A percentile compares a stretch with the other conserved stretches of the same genome.
Evolutionary conservation across 35 echinoderm and acorn worm genomes (phyloP).

Genomic region (Ophioderma brevispina): DNA sequence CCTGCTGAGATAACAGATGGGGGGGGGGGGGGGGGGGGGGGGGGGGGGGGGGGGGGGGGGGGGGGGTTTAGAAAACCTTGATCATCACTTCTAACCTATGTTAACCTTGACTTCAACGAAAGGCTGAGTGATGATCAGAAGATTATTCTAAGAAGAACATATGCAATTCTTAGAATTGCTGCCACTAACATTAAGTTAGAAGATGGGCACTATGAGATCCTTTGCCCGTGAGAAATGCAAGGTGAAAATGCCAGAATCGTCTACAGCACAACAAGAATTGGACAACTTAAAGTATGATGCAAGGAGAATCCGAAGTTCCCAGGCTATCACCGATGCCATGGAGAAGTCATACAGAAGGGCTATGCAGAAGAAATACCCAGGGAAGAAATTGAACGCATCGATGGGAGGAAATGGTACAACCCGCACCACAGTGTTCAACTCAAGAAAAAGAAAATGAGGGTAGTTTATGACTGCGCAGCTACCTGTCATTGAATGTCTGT

Average conservation of each 20-base stretch:
- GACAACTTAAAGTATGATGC: constrained; percentile 23
- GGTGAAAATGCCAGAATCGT: constrained; percentile 63
- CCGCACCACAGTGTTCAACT: constrained; percentile 53
- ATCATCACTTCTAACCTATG: not conserved
- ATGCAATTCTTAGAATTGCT: constrained; percentile 43
- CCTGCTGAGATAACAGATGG: not conserved
- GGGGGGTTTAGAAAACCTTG: not conserved
- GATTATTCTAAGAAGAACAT: constrained; percentile 56
- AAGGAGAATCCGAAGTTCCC: constrained; percentile 11
- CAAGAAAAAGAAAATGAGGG: constrained; percentile 53
- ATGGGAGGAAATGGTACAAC: too few relatives aligned
- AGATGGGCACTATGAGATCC: constrained; percentile 68
- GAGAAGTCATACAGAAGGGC: constrained; percentile 21
- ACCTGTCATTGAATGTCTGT: too few relatives aligned
- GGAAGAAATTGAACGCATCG: too few relatives aligned
- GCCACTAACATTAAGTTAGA: constrained; percentile 43
- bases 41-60: too few relatives aligned
- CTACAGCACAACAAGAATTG: constrained; percentile 43
- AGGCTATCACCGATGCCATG: constrained; percentile 33
- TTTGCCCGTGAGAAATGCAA: constrained; percentile 53
- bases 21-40: too few relatives aligned
- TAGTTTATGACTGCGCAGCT: too few relatives aligned
- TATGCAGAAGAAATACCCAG: constrained; percentile 23
- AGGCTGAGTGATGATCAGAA: constrained; percentile 32
- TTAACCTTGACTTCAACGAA: constrained; percentile 69